Conservation (phyloP, 2,113 vertebrate species). For the Tylochromis polylepis region DNA sequence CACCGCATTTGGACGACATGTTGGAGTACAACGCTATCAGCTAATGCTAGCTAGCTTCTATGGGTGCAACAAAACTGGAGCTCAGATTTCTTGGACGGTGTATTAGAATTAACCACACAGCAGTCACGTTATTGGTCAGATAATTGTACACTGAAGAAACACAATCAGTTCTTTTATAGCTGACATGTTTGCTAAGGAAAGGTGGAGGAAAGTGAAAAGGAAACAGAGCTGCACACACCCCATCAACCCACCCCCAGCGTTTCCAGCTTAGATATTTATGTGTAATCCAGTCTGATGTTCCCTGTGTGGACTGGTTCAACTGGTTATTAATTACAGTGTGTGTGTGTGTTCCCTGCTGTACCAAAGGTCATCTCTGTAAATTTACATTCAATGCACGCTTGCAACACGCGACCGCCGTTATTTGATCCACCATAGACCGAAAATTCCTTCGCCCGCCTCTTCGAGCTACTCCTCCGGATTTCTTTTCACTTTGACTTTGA, state of each 20-base stretch:
- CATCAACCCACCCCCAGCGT: not conserved
- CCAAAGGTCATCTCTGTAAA: not conserved
- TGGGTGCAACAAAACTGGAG: not conserved
- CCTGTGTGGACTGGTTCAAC: slow-evolving; percentile 1
- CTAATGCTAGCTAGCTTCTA: not conserved
- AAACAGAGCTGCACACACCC: not conserved
- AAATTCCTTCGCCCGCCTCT: not conserved
- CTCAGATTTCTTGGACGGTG: not conserved
- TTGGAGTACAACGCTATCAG: fast-evolving
- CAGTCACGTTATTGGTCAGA: fast-evolving
- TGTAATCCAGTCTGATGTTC: not conserved
- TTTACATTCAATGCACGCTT: slow-evolving; percentile 37
- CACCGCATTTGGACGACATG: not conserved
- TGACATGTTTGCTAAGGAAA: not conserved
- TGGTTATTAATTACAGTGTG: slow-evolving; percentile 37
- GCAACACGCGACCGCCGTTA: slow-evolving; percentile 5
- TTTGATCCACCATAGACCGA: not conserved
- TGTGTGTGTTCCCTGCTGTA: not conserved
- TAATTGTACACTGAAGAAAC: not conserved
- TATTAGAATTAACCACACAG: not conserved
- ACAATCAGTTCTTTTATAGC: not conserved
- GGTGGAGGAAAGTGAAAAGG: not conserved
- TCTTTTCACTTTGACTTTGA: not conserved
- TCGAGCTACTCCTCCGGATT: fast-evolving
- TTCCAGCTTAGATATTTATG: not conserved